Evolutionary conservation across 2,888 invertebrate species (phyloP), one percentile per base, ranked within the genome.

Genomic region (Caenorhabditis auriculariae): DNA sequence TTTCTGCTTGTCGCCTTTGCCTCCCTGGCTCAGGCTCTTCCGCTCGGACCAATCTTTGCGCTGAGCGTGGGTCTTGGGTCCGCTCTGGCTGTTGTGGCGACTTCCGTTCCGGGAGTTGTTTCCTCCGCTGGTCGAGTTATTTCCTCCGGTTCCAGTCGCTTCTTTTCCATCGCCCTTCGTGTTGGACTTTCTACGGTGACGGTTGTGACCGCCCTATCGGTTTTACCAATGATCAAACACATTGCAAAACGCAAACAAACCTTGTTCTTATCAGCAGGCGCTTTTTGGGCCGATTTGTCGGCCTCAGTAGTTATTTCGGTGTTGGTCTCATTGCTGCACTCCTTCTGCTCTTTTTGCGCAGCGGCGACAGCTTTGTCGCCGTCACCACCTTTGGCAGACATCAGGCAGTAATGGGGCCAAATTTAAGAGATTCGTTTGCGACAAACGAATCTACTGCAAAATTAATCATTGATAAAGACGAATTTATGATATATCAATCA

Each of bases 1-100:
- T 15, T 50, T 52, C 15, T 24, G 21, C 27, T 56, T 60, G 15
- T 17, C 41, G 29, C 21, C 48, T 48, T 38, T 54, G 21, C 66
- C 66, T n/a, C 66, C 69, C 48, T 69, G 69, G 37, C 64, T 64
- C 42, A 64, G 50, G 44, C 64, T 64, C 54, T 69, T 69, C 39
- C 69, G 57, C 29, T 69, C 66, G 12, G 53, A 27, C 66, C 66
- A 69, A 38, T 69, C 69, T 29, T 66, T 66, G 28, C 63, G 53
- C 23, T 58, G 57, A 24, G 56, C 35, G 27, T 56, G 60, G 5
- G 46, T 58, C 15, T 54, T 54, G 17, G 21, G 43, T 52, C 51
- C 26, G 44, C 52, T 56, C 37, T n/a, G 6, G 37, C 57, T 57
- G 52, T 69, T 63, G 55, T 63, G 46, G 9, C 69, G 52, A 39